Percentiles rank a stretch among this genome's conserved stretches.
phyloP scores from a whole-genome alignment of 2,888 invertebrate genomes.

The Philereme transversata region DNA sequence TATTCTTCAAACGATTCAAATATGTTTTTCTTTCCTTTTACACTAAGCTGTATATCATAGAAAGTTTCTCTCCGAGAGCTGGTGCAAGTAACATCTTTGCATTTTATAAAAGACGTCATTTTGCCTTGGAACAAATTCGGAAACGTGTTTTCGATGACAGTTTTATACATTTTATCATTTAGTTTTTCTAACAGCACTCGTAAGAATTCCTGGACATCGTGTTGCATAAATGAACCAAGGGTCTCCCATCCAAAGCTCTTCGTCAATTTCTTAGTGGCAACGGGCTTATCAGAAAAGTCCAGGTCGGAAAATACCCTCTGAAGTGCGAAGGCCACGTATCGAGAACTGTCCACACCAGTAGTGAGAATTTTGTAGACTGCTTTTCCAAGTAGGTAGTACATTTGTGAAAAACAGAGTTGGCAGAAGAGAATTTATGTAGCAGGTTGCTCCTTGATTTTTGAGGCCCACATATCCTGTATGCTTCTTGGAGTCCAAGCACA shows the following conservation, averaged over 20 bases:
- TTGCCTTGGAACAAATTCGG: constrained; percentile 95
- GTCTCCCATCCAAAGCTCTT: constrained; percentile 99
- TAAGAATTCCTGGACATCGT: constrained; percentile 96
- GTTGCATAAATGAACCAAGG: constrained; percentile 99
- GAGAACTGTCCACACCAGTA: constrained; percentile 96
- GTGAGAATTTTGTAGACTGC: constrained; percentile 99
- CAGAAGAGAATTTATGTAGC: constrained; percentile 99
- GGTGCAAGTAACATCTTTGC: constrained; percentile 98
- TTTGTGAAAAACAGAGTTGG: constrained; percentile 99
- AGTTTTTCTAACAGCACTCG: constrained; percentile 97
- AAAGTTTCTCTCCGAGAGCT: constrained; percentile 98
- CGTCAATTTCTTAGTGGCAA: constrained; percentile 99
- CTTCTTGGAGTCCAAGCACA: constrained; percentile 99
- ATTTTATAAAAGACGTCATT: constrained; percentile 99
- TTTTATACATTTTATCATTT: constrained; percentile 99
- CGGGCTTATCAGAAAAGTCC: constrained; percentile 98
- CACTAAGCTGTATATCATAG: constrained; percentile 99
- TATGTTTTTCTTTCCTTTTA: constrained; percentile 98
- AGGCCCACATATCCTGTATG: constrained; percentile 94
- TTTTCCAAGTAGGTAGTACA: constrained; percentile 89
- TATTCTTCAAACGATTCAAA: constrained; percentile 98
- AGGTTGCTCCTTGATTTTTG: constrained; percentile 99
- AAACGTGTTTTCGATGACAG: constrained; percentile 98
- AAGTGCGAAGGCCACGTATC: constrained; percentile 94
- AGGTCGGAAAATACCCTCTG: constrained; percentile 99